Conservation (phyloP, 2,113 vertebrate species). For the Hipposideros armiger region DNA sequence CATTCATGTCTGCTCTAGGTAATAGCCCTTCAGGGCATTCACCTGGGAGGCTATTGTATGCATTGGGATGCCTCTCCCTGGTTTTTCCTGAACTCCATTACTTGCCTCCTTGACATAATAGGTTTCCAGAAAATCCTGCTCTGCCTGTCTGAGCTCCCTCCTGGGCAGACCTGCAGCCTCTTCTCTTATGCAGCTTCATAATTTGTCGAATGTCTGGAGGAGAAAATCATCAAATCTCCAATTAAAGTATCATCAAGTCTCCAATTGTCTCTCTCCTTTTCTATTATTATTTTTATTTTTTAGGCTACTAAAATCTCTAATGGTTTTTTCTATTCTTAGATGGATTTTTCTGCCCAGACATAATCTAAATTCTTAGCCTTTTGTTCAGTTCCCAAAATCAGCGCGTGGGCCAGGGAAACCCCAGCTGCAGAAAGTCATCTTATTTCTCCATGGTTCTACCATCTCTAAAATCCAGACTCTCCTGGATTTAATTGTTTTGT, state of each 20-base stretch:
- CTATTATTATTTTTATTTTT: not conserved
- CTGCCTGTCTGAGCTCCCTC: not conserved
- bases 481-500: not conserved
- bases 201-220: not conserved
- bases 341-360: not conserved
- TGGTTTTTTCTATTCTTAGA: conserved; percentile 11
- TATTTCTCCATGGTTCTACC: not conserved
- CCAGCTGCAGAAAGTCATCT: not conserved
- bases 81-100: not conserved
- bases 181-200: not conserved
- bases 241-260: not conserved
- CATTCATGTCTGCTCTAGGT: not conserved
- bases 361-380: not conserved
- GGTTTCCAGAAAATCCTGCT: not conserved
- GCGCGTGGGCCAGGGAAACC: not conserved
- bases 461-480: not conserved
- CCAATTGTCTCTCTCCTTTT: not conserved
- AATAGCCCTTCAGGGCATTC: not conserved
- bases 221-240: not conserved
- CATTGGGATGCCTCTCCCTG: not conserved
- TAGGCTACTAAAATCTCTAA: not conserved
- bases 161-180: not conserved
- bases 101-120: not conserved
- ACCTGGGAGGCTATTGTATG: not conserved
- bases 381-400: not conserved